A percentile compares a stretch with the other conserved stretches of the same genome.
These are phyloP conservation scores for Enteromius afrohamiltoni DNA, from an alignment of 2,797 vertebrate species.

Conservation along the genomic window DNA sequence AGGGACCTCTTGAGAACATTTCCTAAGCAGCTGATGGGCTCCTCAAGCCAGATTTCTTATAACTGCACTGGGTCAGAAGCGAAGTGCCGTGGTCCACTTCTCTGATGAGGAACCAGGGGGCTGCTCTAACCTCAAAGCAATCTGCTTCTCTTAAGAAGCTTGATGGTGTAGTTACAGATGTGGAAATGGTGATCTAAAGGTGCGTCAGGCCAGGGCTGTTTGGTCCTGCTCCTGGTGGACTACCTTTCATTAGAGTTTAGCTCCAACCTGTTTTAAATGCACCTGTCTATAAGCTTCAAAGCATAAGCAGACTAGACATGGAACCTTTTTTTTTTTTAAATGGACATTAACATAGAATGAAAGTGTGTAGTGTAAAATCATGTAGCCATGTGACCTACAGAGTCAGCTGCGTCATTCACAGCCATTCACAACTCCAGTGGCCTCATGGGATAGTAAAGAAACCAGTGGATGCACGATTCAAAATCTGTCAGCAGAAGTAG, in stretches of 20 bases:
- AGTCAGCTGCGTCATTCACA: background rate
- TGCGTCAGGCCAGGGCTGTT: background rate
- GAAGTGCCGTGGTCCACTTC: slow-evolving; percentile 37
- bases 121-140: slow-evolving; percentile 44
- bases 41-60: slow-evolving; percentile 43
- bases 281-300: background rate
- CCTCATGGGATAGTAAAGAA: background rate
- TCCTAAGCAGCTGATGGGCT: slow-evolving; percentile 52
- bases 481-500: background rate
- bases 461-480: background rate
- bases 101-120: slow-evolving; percentile 36
- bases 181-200: slow-evolving; percentile 18
- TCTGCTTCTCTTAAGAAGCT: slow-evolving; percentile 30
- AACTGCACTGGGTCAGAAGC: slow-evolving; percentile 44
- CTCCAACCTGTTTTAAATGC: background rate
- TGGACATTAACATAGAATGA: background rate
- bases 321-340: background rate
- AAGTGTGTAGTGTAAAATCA: background rate
- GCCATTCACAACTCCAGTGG: background rate
- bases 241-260: background rate
- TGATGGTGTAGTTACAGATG: slow-evolving; percentile 8
- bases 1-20: slow-evolving; percentile 49
- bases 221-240: background rate
- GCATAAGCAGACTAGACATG: background rate
- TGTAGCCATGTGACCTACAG: background rate